These are phyloP conservation scores for Armadillidium nasatum DNA, from an alignment of 1,140 invertebrate genomes.

Conservation along the genomic window DNA sequence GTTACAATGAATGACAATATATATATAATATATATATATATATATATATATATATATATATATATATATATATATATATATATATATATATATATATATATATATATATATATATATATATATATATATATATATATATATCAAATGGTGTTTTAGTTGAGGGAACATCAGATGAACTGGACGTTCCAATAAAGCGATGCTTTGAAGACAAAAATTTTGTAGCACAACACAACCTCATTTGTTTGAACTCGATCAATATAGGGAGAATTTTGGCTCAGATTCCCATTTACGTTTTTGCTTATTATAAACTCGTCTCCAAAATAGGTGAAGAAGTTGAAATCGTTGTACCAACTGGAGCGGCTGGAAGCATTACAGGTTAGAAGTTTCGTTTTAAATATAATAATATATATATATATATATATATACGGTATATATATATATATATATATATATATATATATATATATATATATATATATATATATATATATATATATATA, in stretches of 20 bases:
- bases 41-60: too few relatives aligned
- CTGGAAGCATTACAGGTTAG: conserved; percentile 50
- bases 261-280: conserved; percentile 54
- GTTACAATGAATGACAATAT: too few relatives aligned
- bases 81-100: too few relatives aligned
- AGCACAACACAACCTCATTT: conserved; percentile 48
- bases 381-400: background rate
- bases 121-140: too few relatives aligned
- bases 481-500: too few relatives aligned
- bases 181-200: conserved; percentile 50
- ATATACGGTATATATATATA: too few relatives aligned
- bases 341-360: conserved; percentile 53
- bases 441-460: too few relatives aligned
- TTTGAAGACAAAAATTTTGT: conserved; percentile 50
- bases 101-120: too few relatives aligned
- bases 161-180: conserved; percentile 54
- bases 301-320: conserved; percentile 48
- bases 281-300: conserved; percentile 53
- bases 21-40: too few relatives aligned
- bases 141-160: conserved; percentile 47
- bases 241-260: conserved; percentile 56
- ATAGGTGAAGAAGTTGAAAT: conserved; percentile 48
- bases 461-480: too few relatives aligned
- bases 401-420: too few relatives aligned
- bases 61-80: too few relatives aligned